phyloP scores from a whole-genome alignment of 2,113 vertebrate species.

The Dipodomys merriami region DNA sequence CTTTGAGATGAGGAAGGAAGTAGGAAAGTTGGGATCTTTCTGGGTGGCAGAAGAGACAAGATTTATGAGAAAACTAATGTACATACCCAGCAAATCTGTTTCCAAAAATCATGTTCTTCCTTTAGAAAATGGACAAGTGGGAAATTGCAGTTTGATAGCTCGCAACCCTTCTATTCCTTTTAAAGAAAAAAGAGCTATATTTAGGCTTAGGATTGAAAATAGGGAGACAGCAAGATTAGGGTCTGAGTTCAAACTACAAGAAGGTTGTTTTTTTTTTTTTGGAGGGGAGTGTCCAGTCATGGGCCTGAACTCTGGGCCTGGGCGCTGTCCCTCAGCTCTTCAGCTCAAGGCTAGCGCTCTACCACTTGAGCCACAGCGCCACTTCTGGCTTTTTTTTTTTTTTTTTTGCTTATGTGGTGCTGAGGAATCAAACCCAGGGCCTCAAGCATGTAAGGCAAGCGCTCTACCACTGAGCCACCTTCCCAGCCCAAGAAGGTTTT shows the following conservation, averaged over 20 bases:
- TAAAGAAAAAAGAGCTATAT: not conserved
- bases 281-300: no score
- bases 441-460: no score
- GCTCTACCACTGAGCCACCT: no score
- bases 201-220: not conserved
- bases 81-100: not conserved
- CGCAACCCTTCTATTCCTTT: not conserved
- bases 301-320: no score
- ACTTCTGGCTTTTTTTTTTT: no score
- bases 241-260: not conserved
- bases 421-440: no score
- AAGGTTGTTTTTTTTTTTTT: not conserved
- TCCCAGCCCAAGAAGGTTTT: not conserved
- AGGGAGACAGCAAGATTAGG: not conserved
- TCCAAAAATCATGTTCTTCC: not conserved
- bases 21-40: not conserved
- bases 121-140: not conserved
- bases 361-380: no score
- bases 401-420: no score
- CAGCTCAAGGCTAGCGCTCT: no score
- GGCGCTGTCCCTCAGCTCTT: no score
- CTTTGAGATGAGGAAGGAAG: not conserved
- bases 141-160: no score
- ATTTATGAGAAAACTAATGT: not conserved
- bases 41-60: not conserved